Conservation (phyloP, 2,113 vertebrate genomes). For the Murina feae region DNA sequence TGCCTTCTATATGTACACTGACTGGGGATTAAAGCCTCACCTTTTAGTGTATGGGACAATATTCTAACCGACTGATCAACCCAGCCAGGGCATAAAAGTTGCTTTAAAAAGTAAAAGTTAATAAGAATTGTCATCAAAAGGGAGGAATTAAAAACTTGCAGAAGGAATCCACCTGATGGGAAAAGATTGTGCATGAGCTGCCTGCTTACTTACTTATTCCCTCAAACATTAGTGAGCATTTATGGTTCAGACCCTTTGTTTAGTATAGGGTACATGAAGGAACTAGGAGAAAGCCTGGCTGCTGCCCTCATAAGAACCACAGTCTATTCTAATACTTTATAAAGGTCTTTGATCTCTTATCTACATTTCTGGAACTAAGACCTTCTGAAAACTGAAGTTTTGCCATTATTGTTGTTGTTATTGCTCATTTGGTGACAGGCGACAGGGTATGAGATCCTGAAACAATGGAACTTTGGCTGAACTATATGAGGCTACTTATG, state of each 20-base stretch:
- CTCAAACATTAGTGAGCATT: no score
- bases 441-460: rapidly evolving
- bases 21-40: neutral
- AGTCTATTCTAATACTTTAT: neutral
- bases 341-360: neutral
- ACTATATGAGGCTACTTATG: no score
- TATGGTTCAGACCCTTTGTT: neutral
- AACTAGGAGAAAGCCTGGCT: neutral
- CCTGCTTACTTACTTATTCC: neutral
- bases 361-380: neutral
- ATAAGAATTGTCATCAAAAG: neutral
- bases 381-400: neutral
- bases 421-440: neutral
- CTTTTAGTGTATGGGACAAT: neutral
- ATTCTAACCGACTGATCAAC: neutral
- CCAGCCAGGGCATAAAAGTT: neutral
- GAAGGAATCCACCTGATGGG: neutral
- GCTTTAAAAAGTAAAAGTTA: neutral
- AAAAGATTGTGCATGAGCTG: rapidly evolving
- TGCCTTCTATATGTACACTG: neutral
- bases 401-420: neutral
- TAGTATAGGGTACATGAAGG: neutral
- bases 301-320: neutral
- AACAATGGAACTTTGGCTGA: neutral
- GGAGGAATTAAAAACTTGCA: neutral